Conservation (phyloP, 2,888 invertebrate genomes). For the Melieria omissa region DNA sequence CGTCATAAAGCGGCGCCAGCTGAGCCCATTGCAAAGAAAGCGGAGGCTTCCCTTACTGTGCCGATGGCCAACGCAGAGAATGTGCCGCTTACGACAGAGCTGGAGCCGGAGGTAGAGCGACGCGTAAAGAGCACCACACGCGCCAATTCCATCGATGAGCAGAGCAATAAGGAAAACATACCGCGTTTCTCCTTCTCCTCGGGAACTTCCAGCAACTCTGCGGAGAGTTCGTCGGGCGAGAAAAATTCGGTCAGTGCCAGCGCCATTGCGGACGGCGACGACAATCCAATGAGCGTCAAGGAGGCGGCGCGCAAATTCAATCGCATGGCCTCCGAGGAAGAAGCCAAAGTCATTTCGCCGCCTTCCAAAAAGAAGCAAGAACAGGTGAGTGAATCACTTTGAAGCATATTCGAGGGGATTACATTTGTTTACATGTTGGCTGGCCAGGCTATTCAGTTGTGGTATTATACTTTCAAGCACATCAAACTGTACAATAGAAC, state of each 20-base stretch:
- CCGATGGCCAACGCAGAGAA: background rate
- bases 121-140: slow-evolving; percentile 50
- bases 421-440: too few relatives aligned
- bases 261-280: slow-evolving; percentile 57
- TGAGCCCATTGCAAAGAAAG: slow-evolving; percentile 54
- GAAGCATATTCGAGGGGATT: too few relatives aligned
- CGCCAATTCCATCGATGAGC: slow-evolving; percentile 68
- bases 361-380: slow-evolving; percentile 71
- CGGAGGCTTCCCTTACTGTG: slow-evolving; percentile 40
- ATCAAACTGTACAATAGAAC: too few relatives aligned
- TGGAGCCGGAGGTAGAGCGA: slow-evolving; percentile 21
- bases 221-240: slow-evolving; percentile 50
- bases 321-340: slow-evolving; percentile 86
- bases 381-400: slow-evolving; percentile 72
- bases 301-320: slow-evolving; percentile 94
- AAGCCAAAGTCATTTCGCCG: slow-evolving; percentile 70
- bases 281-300: slow-evolving; percentile 85
- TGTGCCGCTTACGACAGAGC: slow-evolving; percentile 20
- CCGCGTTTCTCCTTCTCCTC: slow-evolving; percentile 61
- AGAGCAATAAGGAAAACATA: slow-evolving; percentile 59
- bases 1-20: slow-evolving; percentile 48
- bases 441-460: too few relatives aligned
- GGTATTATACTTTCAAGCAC: too few relatives aligned
- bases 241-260: slow-evolving; percentile 45
- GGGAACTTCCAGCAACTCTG: slow-evolving; percentile 49